Evolutionary conservation across 2,888 invertebrate species (phyloP).

Genomic region (Rutpela maculata): DNA sequence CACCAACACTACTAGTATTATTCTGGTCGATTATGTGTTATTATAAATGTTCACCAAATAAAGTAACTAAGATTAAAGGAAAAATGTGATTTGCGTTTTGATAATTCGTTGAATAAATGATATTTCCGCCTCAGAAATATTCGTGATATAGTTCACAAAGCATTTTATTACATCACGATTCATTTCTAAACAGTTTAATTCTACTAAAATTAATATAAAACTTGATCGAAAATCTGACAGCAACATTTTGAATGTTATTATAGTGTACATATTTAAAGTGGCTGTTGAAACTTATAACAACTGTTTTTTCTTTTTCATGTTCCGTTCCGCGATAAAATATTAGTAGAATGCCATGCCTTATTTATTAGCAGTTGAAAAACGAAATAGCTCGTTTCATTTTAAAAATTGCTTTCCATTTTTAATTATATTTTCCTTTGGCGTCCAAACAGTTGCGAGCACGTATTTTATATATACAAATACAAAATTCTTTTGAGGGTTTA

Average conservation of each 20-base stretch:
- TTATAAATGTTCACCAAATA: slow-evolving; percentile 9
- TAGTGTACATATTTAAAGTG: slow-evolving; percentile 47
- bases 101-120: slow-evolving; percentile 40
- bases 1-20: neutral
- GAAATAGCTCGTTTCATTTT: slow-evolving; percentile 25
- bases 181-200: slow-evolving; percentile 48
- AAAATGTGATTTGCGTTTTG: slow-evolving; percentile 14
- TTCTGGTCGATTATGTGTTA: neutral
- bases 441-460: slow-evolving; percentile 3
- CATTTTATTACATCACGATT: slow-evolving; percentile 47
- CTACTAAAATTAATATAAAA: slow-evolving; percentile 47
- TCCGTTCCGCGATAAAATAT: slow-evolving; percentile 35
- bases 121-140: slow-evolving; percentile 47
- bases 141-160: slow-evolving; percentile 48
- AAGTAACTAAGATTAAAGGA: slow-evolving; percentile 21
- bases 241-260: slow-evolving; percentile 35
- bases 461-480: slow-evolving; percentile 9
- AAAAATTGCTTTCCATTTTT: slow-evolving; percentile 43
- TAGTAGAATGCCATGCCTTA: slow-evolving; percentile 27
- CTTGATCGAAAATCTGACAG: slow-evolving; percentile 48
- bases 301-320: slow-evolving; percentile 46
- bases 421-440: slow-evolving; percentile 36
- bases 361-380: slow-evolving; percentile 48
- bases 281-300: slow-evolving; percentile 52
- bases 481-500: slow-evolving; percentile 10